These are phyloP conservation scores for Entomobrya multifasciata DNA, from an alignment of 2,888 invertebrate genomes.

Conservation along the genomic window DNA sequence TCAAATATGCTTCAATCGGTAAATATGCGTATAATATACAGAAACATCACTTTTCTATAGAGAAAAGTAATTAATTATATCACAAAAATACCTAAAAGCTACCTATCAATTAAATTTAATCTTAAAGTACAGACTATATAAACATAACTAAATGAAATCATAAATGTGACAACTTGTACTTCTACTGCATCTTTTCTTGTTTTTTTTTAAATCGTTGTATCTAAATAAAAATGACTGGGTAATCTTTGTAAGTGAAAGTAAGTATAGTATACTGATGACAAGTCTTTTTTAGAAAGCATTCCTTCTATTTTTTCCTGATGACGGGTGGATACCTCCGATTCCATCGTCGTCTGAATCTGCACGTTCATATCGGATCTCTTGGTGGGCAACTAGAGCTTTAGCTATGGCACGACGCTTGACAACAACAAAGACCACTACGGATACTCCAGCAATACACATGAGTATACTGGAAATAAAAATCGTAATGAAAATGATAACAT, in stretches of 20 bases:
- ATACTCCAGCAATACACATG: constrained; percentile 73
- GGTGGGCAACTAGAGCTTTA: constrained; percentile 71
- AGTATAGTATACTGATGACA: neutral
- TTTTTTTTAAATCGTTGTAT: constrained; percentile 4
- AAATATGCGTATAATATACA: too few species aligned
- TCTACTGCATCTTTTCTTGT: too few species aligned
- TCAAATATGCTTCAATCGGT: too few species aligned
- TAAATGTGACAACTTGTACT: too few species aligned
- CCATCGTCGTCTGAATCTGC: constrained; percentile 78
- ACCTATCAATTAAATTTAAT: too few species aligned
- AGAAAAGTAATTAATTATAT: too few species aligned
- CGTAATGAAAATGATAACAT: too few species aligned
- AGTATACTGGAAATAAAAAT: constrained; percentile 71
- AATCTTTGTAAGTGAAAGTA: neutral
- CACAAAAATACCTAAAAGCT: too few species aligned
- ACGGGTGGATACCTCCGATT: constrained; percentile 53
- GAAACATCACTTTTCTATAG: too few species aligned
- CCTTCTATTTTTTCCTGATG: constrained; percentile 35
- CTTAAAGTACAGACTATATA: too few species aligned
- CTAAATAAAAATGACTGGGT: constrained; percentile 4
- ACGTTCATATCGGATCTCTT: constrained; percentile 78
- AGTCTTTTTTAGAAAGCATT: neutral
- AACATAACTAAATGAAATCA: too few species aligned
- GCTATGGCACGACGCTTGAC: constrained; percentile 79
- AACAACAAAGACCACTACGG: constrained; percentile 75